Percentiles rank a stretch among this genome's conserved stretches.
phyloP scores from a whole-genome alignment of 2,797 vertebrate species.

The Xerus rutilus region DNA sequence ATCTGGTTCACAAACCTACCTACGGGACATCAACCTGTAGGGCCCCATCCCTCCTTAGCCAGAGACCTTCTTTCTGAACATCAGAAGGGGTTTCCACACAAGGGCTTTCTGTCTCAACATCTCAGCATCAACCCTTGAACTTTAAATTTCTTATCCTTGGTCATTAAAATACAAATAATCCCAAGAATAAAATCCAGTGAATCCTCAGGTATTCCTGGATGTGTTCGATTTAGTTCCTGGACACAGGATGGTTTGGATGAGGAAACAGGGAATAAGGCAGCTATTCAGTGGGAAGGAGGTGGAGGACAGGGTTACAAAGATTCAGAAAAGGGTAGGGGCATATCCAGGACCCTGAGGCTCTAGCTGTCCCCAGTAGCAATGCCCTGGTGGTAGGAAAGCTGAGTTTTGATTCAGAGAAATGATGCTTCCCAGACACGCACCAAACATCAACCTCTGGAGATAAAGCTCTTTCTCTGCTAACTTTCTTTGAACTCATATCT shows the following conservation, averaged over 20 bases:
- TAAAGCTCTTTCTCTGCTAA: background rate
- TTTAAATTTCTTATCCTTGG: constrained; percentile 21
- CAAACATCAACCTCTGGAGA: no score
- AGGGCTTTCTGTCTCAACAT: background rate
- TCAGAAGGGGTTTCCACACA: background rate
- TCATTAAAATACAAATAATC: constrained; percentile 67
- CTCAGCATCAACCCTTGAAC: background rate
- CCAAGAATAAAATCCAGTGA: constrained; percentile 45
- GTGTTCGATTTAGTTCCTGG: constrained; percentile 33
- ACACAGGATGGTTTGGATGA: background rate
- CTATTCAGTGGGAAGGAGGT: background rate
- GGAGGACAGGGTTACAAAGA: background rate
- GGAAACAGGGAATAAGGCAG: background rate
- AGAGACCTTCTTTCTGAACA: background rate
- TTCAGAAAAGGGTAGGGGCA: fast-evolving
- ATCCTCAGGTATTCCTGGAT: constrained; percentile 1
- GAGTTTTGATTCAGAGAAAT: background rate
- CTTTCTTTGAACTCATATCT: background rate
- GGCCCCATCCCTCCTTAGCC: background rate
- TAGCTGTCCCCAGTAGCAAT: background rate
- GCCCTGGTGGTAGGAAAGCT: background rate
- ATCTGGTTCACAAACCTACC: background rate
- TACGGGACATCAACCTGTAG: background rate
- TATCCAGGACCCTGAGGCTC: background rate
- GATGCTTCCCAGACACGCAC: background rate